These are phyloP conservation scores for Andrena flavipes DNA, from an alignment of 2,888 invertebrate species.

Conservation along the genomic window DNA sequence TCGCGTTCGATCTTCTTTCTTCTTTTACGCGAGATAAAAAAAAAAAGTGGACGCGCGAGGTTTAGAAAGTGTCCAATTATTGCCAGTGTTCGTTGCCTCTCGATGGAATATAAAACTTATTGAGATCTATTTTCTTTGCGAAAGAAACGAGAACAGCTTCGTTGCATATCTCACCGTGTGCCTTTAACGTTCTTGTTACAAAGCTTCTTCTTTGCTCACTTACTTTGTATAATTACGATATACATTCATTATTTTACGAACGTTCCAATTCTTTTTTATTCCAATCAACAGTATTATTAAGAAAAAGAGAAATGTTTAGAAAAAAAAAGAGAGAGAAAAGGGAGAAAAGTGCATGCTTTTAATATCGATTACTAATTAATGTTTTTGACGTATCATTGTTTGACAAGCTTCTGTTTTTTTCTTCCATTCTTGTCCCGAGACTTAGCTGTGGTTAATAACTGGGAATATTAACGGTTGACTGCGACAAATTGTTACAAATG, in stretches of 20 bases:
- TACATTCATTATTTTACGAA: slow-evolving; percentile 29
- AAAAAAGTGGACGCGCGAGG: slow-evolving; percentile 19
- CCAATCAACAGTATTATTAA: slow-evolving; percentile 45
- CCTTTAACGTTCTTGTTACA: slow-evolving; percentile 46
- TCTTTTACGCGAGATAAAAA: slow-evolving; percentile 27
- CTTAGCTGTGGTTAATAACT: slow-evolving; percentile 14
- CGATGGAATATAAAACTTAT: slow-evolving; percentile 3
- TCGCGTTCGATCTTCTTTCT: slow-evolving; percentile 17
- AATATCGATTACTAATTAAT: slow-evolving; percentile 39
- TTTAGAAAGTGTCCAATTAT: slow-evolving; percentile 17
- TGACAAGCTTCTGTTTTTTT: slow-evolving; percentile 36
- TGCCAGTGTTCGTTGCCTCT: slow-evolving; percentile 15
- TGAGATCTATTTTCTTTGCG: slow-evolving; percentile 20
- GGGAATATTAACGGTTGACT: slow-evolving; percentile 33
- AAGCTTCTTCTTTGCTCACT: slow-evolving; percentile 28
- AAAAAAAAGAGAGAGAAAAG: not conserved
- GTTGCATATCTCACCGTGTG: slow-evolving; percentile 32
- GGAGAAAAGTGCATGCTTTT: slow-evolving; percentile 21
- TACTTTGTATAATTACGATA: slow-evolving; percentile 36
- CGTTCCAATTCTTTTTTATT: slow-evolving; percentile 24
- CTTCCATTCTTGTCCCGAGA: slow-evolving; percentile 23
- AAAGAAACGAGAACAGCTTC: slow-evolving; percentile 37
- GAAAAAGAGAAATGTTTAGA: slow-evolving; percentile 15
- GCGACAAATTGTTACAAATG: slow-evolving; percentile 49
- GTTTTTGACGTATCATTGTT: slow-evolving; percentile 49